Base-by-base conservation (phyloP, 1,140 invertebrate genomes). In the Frieseomelitta varia region DNA sequence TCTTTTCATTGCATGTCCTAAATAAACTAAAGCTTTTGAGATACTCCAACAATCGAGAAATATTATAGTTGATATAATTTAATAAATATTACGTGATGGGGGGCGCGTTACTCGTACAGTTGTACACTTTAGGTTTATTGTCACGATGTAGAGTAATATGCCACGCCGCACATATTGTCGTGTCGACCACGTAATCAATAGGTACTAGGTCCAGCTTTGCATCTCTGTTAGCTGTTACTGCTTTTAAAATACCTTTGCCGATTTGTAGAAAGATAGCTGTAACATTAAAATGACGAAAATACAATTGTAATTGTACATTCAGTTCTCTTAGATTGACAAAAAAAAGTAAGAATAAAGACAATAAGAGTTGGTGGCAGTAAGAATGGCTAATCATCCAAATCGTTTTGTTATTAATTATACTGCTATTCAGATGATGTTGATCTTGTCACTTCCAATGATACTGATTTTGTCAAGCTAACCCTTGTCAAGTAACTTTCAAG, bases 101-200 rank as follows among this genome's bases (percentile, higher is more conserved):
- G 92, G 99, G 95, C 12, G 96, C 95, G 1, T 98, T 98, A 21
- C 97, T 98, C 0, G 98, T 99, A 89, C 98, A 98, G 93, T 99
- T 99, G 93, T 98, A 99, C 24, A 99, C 97, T 67, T 95, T 95
- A 76, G 97, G 95, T 0, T 93, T 92, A 65, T 96, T 96, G 1
- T 95, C 95, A 73, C 96, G 96, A 76, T 87, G 87, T 56, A 91
- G 95, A 2, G 96, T 96, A 61, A 96, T 97, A 88, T 98, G 96
- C 97, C 98, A 98, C 21, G 97, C 97, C 19, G 97, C 96, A 81
- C 97, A 96, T 72, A 99, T 98, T 85, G 99, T 96, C 12, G 97
- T 96, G 93, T 99, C 98, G 39, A 98, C 97, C 8, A 98, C 98
- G 90, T 98, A 96, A 93, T 99, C 98, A 0, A 99, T 98, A 0